These are phyloP conservation scores for Gymnocypris eckloni DNA, from an alignment of 2,797 vertebrate genomes.

Conservation along the genomic window DNA sequence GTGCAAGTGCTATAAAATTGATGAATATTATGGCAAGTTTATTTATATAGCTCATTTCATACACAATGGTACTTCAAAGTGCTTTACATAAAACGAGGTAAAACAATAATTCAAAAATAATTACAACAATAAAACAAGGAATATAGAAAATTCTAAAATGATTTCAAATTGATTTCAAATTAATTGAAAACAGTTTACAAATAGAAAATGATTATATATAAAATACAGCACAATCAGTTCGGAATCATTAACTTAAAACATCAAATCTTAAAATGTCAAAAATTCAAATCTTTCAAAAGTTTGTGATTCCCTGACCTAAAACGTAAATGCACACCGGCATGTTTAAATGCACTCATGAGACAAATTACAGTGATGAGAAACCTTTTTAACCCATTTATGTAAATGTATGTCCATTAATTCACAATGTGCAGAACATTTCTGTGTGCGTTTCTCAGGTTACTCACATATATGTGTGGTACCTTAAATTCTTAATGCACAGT, in stretches of 20 bases:
- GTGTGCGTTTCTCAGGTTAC: neutral
- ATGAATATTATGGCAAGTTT: neutral
- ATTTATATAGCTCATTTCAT: too few species aligned
- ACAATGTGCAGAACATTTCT: neutral
- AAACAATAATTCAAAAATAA: too few species aligned
- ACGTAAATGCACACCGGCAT: neutral
- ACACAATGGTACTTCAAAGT: too few species aligned
- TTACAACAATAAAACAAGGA: too few species aligned
- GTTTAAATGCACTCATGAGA: neutral
- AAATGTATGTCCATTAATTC: constrained; percentile 24
- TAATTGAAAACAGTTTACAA: too few species aligned
- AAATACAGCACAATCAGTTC: too few species aligned
- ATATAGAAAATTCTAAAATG: too few species aligned
- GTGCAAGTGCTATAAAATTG: neutral
- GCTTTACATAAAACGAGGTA: too few species aligned
- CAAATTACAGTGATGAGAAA: constrained; percentile 3
- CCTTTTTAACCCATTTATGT: neutral
- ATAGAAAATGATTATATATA: too few species aligned
- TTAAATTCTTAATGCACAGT: constrained; percentile 32
- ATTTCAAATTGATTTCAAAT: too few species aligned
- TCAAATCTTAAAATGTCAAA: neutral
- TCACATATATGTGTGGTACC: neutral
- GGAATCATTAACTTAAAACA: neutral
- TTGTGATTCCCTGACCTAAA: neutral
- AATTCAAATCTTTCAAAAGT: neutral